phyloP scores from a whole-genome alignment of 1,140 invertebrate species.

The Atta colombica region DNA sequence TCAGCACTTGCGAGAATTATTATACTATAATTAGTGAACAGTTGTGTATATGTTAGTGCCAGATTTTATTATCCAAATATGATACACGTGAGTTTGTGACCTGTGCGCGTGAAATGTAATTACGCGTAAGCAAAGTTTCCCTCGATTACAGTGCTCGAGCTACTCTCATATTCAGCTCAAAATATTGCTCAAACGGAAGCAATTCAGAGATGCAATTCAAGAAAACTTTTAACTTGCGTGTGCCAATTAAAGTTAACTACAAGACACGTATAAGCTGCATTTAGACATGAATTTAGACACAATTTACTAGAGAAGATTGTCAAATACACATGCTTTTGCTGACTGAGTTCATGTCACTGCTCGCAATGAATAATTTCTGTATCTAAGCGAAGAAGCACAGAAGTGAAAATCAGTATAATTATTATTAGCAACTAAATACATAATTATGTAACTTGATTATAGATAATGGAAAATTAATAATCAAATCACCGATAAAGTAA shows the following conservation, averaged over 20 bases:
- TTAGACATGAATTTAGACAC: neutral
- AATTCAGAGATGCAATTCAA: conserved; percentile 28
- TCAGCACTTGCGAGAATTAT: neutral
- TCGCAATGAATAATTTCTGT: conserved; percentile 12
- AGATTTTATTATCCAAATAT: conserved; percentile 36
- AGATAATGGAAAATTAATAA: conserved; percentile 4
- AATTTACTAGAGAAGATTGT: conserved; percentile 21
- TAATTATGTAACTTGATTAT: neutral
- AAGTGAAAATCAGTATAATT: neutral
- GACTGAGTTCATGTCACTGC: neutral
- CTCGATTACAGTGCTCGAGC: conserved; percentile 17
- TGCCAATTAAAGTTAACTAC: conserved; percentile 57
- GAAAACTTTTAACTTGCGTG: conserved; percentile 37
- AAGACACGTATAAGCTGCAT: conserved; percentile 6
- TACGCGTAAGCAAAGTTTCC: conserved; percentile 43
- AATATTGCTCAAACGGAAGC: conserved; percentile 46
- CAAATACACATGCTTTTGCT: neutral
- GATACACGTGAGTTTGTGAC: neutral
- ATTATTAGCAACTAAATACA: neutral
- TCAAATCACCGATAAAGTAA: neutral
- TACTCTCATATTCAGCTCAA: conserved; percentile 34
- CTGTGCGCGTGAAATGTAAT: conserved; percentile 23
- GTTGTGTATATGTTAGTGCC: neutral
- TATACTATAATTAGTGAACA: neutral
- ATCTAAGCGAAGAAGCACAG: neutral